Conservation (phyloP, 2,113 vertebrate species). For the Atractosteus spatula region DNA sequence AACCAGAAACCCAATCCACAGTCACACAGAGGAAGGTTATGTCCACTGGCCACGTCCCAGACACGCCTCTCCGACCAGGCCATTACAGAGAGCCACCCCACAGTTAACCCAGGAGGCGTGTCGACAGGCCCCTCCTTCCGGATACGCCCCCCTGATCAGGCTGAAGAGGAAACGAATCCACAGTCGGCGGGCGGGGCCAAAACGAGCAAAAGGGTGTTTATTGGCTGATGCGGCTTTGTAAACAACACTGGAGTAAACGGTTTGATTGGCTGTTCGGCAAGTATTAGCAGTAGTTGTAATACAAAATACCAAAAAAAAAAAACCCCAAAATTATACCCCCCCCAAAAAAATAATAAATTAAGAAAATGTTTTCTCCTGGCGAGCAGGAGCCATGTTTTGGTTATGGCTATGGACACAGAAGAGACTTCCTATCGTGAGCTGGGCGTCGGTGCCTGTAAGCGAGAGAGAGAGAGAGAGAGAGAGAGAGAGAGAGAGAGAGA, state of each 20-base stretch:
- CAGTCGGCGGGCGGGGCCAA: constrained; percentile 49
- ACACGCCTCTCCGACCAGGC: too few species aligned
- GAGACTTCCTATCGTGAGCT: constrained; percentile 52
- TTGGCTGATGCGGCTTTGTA: constrained; percentile 68
- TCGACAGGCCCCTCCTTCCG: too few species aligned
- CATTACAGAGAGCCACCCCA: too few species aligned
- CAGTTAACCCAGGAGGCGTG: too few species aligned
- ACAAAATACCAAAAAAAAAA: constrained; percentile 31
- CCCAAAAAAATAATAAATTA: constrained; percentile 17
- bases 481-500: constrained; percentile 10
- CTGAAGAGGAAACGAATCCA: constrained; percentile 39
- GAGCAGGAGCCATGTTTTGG: constrained; percentile 68
- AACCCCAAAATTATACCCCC: neutral
- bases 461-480: constrained; percentile 14
- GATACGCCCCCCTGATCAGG: too few species aligned
- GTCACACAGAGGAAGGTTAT: too few species aligned
- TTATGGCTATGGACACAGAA: constrained; percentile 65
- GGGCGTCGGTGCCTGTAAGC: constrained; percentile 45
- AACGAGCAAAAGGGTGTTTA: constrained; percentile 59
- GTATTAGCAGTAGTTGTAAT: constrained; percentile 61
- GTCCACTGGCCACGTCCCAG: too few species aligned
- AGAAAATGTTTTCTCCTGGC: constrained; percentile 61
- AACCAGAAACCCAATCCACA: too few species aligned
- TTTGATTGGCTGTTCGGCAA: constrained; percentile 63
- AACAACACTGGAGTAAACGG: constrained; percentile 70